These are phyloP conservation scores for Bhutanitis thaidina DNA, from an alignment of 2,888 invertebrate species.

Conservation along the genomic window DNA sequence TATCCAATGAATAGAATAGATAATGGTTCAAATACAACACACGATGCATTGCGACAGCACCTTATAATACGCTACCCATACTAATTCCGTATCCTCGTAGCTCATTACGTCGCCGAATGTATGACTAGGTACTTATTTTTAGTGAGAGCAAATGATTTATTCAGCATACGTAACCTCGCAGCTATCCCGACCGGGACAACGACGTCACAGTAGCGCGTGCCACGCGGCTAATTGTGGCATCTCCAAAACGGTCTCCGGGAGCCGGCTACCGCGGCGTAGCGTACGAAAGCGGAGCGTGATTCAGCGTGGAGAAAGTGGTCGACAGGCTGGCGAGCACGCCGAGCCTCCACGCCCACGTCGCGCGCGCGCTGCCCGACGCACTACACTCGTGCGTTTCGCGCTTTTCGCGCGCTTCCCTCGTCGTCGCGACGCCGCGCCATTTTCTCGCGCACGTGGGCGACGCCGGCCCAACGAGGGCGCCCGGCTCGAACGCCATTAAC, in stretches of 20 bases:
- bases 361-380: slow-evolving; percentile 48
- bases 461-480: slow-evolving; percentile 62
- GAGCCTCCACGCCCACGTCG: slow-evolving; percentile 62
- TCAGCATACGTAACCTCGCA: slow-evolving; percentile 57
- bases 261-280: slow-evolving; percentile 33
- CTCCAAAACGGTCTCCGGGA: slow-evolving; percentile 67
- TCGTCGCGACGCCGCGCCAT: slow-evolving; percentile 76
- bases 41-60: no score
- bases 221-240: slow-evolving; percentile 70
- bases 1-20: no score
- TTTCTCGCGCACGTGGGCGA: slow-evolving; percentile 79
- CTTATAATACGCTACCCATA: no score
- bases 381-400: slow-evolving; percentile 67
- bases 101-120: slow-evolving; percentile 47
- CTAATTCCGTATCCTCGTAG: slow-evolving; percentile 10
- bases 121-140: slow-evolving; percentile 63
- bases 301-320: slow-evolving; percentile 51
- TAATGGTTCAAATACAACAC: no score
- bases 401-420: slow-evolving; percentile 75
- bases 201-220: slow-evolving; percentile 72
- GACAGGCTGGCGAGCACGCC: slow-evolving; percentile 40
- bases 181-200: slow-evolving; percentile 54
- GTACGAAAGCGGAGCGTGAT: slow-evolving; percentile 59
- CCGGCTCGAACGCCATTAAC: slow-evolving; percentile 70
- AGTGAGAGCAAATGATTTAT: slow-evolving; percentile 60